Base-by-base conservation (phyloP, 2,888 invertebrate genomes). In the Campoplex capitator region DNA sequence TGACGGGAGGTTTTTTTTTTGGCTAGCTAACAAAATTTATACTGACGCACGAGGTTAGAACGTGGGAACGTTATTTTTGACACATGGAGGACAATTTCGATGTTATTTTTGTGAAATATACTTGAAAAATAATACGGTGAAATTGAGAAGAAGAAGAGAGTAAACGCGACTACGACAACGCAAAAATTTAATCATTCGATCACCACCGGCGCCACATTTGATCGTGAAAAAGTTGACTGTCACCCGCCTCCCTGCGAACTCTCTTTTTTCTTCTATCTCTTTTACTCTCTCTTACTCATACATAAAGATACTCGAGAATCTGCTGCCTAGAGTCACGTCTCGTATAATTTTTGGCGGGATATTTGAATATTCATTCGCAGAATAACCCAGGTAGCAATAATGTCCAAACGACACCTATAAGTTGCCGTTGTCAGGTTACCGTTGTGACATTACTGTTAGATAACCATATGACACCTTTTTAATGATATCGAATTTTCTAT, bases 121-220 rank as follows among this genome's bases (percentile, higher is more conserved):
- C 48, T n/a, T 23, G 32, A 83, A 38, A 70, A 76, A 62, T n/a
- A 62, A 62, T 32, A 62, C 32, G 62, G 7, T 62, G 32, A 32
- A 90, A 81, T 45, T 90, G 18, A 65, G 38, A 28, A 65, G 38
- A 65, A 51, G 45, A 65, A 51, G 45, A 56, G 35, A 76, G 86
- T 89, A 90, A 87, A 89, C 90, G 80, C 45, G 51, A 16, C 62
- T 28, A 51, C 79, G 88, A 88, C 90, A 89, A 92, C 92, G 90
- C 88, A 87, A 90, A 90, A 91, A 91, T 91, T 80, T 91, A 70
- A 89, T 90, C 92, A 90, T 91, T 90, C 89, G 90, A 91, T 92
- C 91, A 91, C 90, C 90, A 89, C 91, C 92, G 92, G 92, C 93
- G 92, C 93, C 92, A 92, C 92, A 92, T 92, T 89, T 91, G 91